These are phyloP conservation scores for Bryconaethiops microstoma DNA, from an alignment of 2,797 vertebrate species.

Conservation along the genomic window DNA sequence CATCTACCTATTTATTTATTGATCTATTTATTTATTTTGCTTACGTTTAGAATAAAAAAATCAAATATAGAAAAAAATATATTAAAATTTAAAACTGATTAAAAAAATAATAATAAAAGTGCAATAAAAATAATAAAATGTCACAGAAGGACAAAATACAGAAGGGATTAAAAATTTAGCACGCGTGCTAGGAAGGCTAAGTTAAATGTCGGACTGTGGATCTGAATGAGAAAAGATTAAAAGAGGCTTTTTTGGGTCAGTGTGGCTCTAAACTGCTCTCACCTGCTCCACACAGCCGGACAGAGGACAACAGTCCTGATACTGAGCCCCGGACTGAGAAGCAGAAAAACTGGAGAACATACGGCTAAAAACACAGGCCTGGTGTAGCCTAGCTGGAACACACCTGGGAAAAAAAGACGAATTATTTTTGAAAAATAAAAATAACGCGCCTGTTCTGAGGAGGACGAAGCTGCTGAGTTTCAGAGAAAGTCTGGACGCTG, in stretches of 20 bases:
- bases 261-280: constrained; percentile 6
- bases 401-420: neutral
- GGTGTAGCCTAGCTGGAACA: no score
- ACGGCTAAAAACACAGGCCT: neutral
- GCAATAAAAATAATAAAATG: no score
- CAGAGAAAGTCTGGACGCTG: neutral
- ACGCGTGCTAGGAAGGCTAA: neutral
- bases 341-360: neutral
- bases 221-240: neutral
- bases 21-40: no score
- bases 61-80: no score
- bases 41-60: no score
- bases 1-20: no score
- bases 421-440: neutral
- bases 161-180: no score
- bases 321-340: neutral
- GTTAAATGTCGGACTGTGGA: neutral
- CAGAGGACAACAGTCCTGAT: neutral
- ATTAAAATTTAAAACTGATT: no score
- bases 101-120: no score
- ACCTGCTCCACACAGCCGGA: neutral
- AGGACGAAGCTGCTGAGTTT: neutral
- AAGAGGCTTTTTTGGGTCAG: neutral
- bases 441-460: neutral
- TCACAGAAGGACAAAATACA: no score